A percentile compares a stretch with the other conserved stretches of the same genome.
phyloP scores from a whole-genome alignment of 2,797 vertebrate genomes.

The Vireo griseus region DNA sequence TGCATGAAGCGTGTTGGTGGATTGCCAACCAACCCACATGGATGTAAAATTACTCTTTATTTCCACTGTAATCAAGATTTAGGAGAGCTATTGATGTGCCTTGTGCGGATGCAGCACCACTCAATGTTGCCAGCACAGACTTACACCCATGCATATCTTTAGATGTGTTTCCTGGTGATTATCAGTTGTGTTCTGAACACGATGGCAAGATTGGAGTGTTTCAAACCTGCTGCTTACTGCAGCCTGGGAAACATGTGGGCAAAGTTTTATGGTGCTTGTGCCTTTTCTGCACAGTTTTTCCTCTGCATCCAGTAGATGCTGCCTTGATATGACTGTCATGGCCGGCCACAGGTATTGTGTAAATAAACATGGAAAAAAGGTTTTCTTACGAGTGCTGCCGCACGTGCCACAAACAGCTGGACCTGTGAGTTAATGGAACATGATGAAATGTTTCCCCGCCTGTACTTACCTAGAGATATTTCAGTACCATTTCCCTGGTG shows the following conservation, averaged over 20 bases:
- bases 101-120: neutral
- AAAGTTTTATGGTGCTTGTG: neutral
- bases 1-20: neutral
- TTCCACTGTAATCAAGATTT: neutral
- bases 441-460: neutral
- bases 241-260: neutral
- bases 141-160: neutral
- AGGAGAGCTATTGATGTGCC: neutral
- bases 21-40: neutral
- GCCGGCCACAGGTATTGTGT: neutral
- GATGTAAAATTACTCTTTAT: neutral
- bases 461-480: neutral
- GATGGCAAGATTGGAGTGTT: neutral
- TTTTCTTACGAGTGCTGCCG: neutral
- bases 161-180: neutral
- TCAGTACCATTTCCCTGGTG: neutral
- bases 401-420: neutral
- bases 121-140: neutral
- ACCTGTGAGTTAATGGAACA: fast-evolving
- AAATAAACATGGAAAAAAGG: neutral
- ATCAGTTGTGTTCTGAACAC: neutral
- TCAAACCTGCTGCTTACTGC: neutral
- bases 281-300: neutral
- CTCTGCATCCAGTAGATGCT: neutral
- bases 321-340: neutral